Evolutionary conservation across 1,140 invertebrate species (phyloP), one percentile per base, ranked within the genome.

Genomic region (Anoplolepis gracilipes): DNA sequence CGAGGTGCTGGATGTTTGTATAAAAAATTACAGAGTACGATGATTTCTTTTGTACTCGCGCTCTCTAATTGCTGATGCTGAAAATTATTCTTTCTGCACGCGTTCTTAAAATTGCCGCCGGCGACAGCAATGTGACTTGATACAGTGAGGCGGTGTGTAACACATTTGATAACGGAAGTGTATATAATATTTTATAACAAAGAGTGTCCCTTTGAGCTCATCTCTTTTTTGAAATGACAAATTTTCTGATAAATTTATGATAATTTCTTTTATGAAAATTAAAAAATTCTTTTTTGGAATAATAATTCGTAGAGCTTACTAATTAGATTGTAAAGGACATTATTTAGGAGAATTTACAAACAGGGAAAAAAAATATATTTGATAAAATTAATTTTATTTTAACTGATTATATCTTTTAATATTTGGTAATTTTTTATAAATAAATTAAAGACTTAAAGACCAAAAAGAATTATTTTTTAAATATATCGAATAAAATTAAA

Each of bases 1-100:
- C 73, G 53, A 19, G n/a, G 46, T 30, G 25, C 13, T n/a, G 53
- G 0, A 46, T 62, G 61, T 81, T 64, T 84, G 62, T 25, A 36
- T 65, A 55, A 75, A 62, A 87, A 82, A 84, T 86, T 76, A 70
- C 62, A 53, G 67, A 73, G 46, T 30, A 36, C 46, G 53, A 53
- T 65, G 55, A 73, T 88, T 88, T 65, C 33, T 61, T 70, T 49
- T 28, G 39, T 46, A 28, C 33, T 7, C 16, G 30, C 13, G 2
- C 33, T 25, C 55, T 79, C 57, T 75, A 69, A 88, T 77, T 85
- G 76, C 39, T 30, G 87, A 28, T 64, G 55, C 49, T 25, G 36
- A 82, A 59, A 72, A 61, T 59, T 72, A 59, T 19, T 3, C 75
- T 33, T 78, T 22, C 33, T 33, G 33, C 46, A 49, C n/a, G 42